phyloP scores from a whole-genome alignment of 2,888 invertebrate species.

The Brachyopa scutellaris region DNA sequence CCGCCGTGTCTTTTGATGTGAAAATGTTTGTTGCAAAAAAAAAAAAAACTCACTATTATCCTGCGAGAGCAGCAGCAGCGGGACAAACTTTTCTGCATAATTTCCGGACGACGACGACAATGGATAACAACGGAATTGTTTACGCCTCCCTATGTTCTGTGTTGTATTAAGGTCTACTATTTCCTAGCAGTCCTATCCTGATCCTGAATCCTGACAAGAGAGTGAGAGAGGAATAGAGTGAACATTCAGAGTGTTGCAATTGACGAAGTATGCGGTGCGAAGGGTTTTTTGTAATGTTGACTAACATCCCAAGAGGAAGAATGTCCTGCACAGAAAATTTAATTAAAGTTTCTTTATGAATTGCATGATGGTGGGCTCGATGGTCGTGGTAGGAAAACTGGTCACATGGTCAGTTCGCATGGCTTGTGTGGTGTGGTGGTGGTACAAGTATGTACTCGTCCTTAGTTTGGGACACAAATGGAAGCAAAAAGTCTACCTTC shows the following conservation, averaged over 20 bases:
- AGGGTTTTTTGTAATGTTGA: constrained; percentile 55
- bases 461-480: constrained; percentile 55
- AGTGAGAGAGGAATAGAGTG: not conserved
- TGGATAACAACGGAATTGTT: constrained; percentile 57
- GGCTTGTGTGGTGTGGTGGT: constrained; percentile 28
- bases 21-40: constrained; percentile 15
- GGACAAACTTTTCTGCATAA: constrained; percentile 70
- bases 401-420: constrained; percentile 66
- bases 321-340: constrained; percentile 75
- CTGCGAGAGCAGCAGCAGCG: constrained; percentile 37
- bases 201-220: not conserved
- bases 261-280: constrained; percentile 53
- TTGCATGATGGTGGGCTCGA: constrained; percentile 36
- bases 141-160: constrained; percentile 57
- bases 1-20: constrained; percentile 15
- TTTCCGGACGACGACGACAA: constrained; percentile 55
- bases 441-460: constrained; percentile 3
- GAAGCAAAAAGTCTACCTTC: not conserved
- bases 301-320: constrained; percentile 62
- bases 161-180: constrained; percentile 42
- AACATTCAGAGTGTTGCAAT: constrained; percentile 49
- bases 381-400: constrained; percentile 11
- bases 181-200: constrained; percentile 12
- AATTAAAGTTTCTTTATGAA: constrained; percentile 75
- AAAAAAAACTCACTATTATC: constrained; percentile 43